Base-by-base conservation (phyloP, 2,797 vertebrate genomes). In the Masticophis lateralis region DNA sequence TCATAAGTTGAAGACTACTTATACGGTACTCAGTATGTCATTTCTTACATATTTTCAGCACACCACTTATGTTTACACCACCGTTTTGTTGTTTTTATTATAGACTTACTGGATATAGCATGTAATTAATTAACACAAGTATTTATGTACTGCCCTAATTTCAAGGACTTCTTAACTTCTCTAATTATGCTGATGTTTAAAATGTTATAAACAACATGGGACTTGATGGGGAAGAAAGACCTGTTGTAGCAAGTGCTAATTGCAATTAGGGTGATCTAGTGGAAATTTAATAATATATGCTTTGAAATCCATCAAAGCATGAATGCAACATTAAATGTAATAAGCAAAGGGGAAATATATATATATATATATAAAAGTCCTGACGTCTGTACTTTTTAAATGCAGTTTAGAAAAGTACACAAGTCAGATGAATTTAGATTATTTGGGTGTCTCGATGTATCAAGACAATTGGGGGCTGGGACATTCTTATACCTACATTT, bases 401-500 rank as follows among this genome's bases (percentile, higher is more conserved):
- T 83, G 27, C 56, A 92, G 83, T 94, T 92, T 92, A 94, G 0
- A 32, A 95, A 94, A 96, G 43, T 7, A 66, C 86, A 12, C 94
- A 95, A 94, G 94, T 93, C 12, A 57, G 22, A 92, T 91, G 94
- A 95, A 96, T 96, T 95, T 94, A 95, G 95, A 97, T 96, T 95
- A 96, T 95, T 53, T 94, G 66, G 6, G 91, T 93, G 95, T 97
- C 95, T 94, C 92, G 96, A 94, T 87, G 97, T 79, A 88, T 88
- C 55, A 88, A 88, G 60, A 88, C 5, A 63, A 63, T 43, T 74
- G 32, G 16, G 69, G 25, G n/a, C 0, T 92, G 94, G 95, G 95
- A 96, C 93, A 88, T 96, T 95, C 87, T 94, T 93, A 79, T 14
- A 97, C 91, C 79, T 89, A 93, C 60, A 95, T 87, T 87, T 94